Conservation (phyloP, 2,797 vertebrate species). For the Rhynchotus rufescens region DNA sequence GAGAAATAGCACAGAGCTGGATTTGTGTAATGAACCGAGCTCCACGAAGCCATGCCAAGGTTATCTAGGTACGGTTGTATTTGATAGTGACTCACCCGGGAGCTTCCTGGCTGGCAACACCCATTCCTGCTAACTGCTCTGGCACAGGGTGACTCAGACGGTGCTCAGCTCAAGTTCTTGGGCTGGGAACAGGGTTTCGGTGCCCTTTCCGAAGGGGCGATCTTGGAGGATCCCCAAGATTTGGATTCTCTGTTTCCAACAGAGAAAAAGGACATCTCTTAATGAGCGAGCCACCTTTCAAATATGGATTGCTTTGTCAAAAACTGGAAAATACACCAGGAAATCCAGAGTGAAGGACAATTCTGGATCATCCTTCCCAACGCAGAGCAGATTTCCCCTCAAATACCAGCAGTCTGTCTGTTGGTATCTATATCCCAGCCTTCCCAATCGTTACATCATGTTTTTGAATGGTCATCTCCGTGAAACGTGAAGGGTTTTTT, state of each 20-base stretch:
- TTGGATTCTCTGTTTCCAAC: background rate
- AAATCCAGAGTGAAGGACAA: background rate
- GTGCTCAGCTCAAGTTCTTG: background rate
- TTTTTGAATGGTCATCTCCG: background rate
- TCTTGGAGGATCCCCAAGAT: background rate
- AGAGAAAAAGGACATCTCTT: background rate
- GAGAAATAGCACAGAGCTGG: background rate
- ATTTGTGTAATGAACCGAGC: background rate
- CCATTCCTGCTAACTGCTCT: background rate
- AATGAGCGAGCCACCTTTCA: background rate
- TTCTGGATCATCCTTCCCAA: too few species aligned
- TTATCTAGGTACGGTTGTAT: slow-evolving; percentile 10
- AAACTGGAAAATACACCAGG: background rate
- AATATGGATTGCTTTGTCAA: background rate
- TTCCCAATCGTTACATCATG: background rate
- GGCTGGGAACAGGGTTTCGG: background rate
- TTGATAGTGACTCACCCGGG: slow-evolving; percentile 37
- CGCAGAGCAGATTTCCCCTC: background rate
- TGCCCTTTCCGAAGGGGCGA: background rate
- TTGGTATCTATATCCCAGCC: background rate
- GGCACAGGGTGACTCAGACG: slow-evolving; percentile 6
- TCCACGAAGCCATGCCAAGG: slow-evolving; percentile 25
- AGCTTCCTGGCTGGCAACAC: slow-evolving; percentile 33
- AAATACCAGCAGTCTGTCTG: background rate
- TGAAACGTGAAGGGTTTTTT: background rate